Percentiles rank a stretch among this genome's conserved stretches.
Conservation (phyloP, 2,113 vertebrate species). For the Cromileptes altivelis region DNA sequence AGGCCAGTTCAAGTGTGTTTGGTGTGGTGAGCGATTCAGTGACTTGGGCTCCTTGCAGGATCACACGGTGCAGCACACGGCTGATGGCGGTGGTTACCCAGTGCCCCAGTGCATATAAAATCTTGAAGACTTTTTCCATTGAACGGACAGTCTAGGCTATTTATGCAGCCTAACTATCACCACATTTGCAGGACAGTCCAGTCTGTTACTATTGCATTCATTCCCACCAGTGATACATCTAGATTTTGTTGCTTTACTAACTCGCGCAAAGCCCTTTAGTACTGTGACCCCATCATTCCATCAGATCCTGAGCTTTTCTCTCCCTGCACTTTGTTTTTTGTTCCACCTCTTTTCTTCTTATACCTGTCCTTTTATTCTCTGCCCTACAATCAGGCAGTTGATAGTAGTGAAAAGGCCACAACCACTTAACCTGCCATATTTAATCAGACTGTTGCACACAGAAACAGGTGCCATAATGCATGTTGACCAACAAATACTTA, state of each 20-base stretch:
- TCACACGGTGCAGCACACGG: conserved; percentile 95
- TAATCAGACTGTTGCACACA: not conserved
- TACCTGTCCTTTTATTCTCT: not conserved
- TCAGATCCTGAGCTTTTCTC: not conserved
- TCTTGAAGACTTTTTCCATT: not conserved
- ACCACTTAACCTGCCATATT: not conserved
- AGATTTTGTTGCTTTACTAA: conserved; percentile 22
- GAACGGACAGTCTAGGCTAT: conserved; percentile 24
- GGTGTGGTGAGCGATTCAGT: conserved; percentile 96
- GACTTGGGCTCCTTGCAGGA: conserved; percentile 96
- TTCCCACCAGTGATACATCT: conserved; percentile 18
- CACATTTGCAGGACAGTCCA: conserved; percentile 20
- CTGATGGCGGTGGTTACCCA: conserved; percentile 90
- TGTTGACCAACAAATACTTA: not conserved
- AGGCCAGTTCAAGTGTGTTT: conserved; percentile 98
- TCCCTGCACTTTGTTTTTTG: not conserved
- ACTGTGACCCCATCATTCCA: conserved; percentile 25
- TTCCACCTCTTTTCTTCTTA: not conserved
- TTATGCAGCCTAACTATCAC: conserved; percentile 29
- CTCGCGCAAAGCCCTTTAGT: not conserved
- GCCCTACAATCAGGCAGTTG: not conserved
- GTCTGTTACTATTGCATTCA: conserved; percentile 18
- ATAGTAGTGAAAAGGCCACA: conserved; percentile 1
- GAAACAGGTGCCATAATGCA: conserved; percentile 14
- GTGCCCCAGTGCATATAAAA: conserved; percentile 91